Base-by-base conservation (phyloP, 30 jellyfish, hydroid and myxozoan species). In the Hydractinia echinata region DNA sequence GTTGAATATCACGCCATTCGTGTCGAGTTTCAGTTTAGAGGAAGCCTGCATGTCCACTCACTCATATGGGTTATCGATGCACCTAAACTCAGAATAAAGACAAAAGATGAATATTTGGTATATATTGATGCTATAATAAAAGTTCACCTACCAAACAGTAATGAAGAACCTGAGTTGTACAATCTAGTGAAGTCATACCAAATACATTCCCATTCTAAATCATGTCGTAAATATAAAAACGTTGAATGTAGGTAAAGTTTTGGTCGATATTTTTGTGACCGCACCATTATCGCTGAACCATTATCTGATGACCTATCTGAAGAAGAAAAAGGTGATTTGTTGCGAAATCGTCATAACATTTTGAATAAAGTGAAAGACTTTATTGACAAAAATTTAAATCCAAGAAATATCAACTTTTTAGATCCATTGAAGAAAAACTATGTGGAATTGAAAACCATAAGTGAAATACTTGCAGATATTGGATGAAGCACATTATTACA, bases 51-150 rank as follows among this genome's bases (percentile, higher is more conserved):
- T 53, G 20, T 67, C 44, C 77, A 67, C 20, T 67, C 77, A 67
- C 4, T 67, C 44, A 16, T 67, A 18, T 67, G 77, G 77, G 77
- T 67, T 16, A 49, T 53, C 44, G 77, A 67, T 67, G 77, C 77
- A 67, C 77, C 77, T 10, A 16, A 16, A 16, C 21, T 67, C 20
- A 67, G 53, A 18, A 30, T 30, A 30, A 2, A 30, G 44, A 30
- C 44, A 67, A 9, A 53, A 16, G 70, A 60, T 14, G 70, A 60
- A 13, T 60, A 60, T 16, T 13, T 60, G 15, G 70, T 3, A 60
- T 60, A 13, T 60, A 16, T 60, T 13, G 70, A 60, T 60, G 18
- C 16, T 60, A 16, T 60, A 13, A 16, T 60, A 16, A 14, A 13
- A 16, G 18, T 60, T 16, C 70, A 60, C 18, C 70, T 13, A 16